Evolutionary conservation across 2,888 invertebrate genomes (phyloP).

Genomic region (Ypsolopha scabrella): DNA sequence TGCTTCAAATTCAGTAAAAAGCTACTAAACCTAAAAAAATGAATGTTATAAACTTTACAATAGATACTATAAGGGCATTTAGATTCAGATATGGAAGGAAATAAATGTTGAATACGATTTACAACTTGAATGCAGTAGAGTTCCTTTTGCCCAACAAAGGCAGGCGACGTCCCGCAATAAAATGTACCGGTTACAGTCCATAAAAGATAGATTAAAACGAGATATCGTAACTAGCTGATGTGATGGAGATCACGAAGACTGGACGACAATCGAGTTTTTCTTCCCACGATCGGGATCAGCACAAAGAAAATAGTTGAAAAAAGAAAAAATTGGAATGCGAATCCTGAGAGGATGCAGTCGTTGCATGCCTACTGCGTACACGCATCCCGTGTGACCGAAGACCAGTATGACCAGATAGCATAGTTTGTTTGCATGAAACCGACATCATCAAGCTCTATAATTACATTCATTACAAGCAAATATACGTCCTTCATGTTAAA

Average conservation of each 20-base stretch:
- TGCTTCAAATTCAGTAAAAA: background rate
- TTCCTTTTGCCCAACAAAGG: background rate
- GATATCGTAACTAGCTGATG: conserved; percentile 4
- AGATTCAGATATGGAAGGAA: background rate
- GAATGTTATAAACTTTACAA: background rate
- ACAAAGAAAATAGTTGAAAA: conserved; percentile 28
- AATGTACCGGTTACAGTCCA: conserved; percentile 6
- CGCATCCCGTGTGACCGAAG: conserved; percentile 44
- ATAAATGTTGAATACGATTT: background rate
- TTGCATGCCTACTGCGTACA: conserved; percentile 22
- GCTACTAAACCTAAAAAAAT: background rate
- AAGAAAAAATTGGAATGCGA: conserved; percentile 40
- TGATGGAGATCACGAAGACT: background rate
- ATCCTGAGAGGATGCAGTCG: conserved; percentile 37
- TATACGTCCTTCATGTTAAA: no score
- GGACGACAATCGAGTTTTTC: conserved; percentile 35
- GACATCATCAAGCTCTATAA: background rate
- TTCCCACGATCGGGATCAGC: conserved; percentile 48
- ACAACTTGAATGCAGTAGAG: background rate
- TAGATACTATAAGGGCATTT: background rate
- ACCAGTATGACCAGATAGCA: conserved; percentile 25
- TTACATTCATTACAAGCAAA: background rate
- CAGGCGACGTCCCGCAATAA: background rate
- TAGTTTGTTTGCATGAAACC: conserved; percentile 1
- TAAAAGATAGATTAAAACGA: conserved; percentile 27